Conservation (phyloP, 1,140 invertebrate genomes). For the Trialeurodes vaporariorum region DNA sequence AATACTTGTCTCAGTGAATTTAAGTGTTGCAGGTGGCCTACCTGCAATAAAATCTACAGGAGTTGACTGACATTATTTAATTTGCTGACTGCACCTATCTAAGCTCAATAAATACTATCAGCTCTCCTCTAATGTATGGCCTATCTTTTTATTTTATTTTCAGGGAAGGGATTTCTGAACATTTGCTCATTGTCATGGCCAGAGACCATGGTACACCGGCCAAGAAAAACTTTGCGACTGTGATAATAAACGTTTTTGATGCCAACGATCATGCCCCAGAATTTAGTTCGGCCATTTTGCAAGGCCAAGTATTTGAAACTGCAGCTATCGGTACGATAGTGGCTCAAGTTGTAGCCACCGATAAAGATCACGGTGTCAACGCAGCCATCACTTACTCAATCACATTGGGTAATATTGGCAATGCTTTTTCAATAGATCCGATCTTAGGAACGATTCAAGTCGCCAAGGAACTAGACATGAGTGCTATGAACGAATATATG, state of each 20-base stretch:
- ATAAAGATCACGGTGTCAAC: constrained; percentile 71
- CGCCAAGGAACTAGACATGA: constrained; percentile 57
- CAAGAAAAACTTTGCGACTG: constrained; percentile 70
- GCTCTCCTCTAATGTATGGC: too few species aligned
- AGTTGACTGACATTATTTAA: too few species aligned
- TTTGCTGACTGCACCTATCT: too few species aligned
- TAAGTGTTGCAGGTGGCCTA: too few species aligned
- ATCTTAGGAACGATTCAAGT: constrained; percentile 63
- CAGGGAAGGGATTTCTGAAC: constrained; percentile 64
- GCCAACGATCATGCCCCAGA: constrained; percentile 82
- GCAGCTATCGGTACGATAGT: constrained; percentile 57
- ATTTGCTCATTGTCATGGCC: constrained; percentile 80
- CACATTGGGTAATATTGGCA: constrained; percentile 70
- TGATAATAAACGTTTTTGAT: constrained; percentile 69
- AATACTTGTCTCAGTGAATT: too few species aligned
- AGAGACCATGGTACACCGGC: constrained; percentile 77
- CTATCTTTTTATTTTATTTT: too few species aligned
- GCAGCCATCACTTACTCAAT: constrained; percentile 69
- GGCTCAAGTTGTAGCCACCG: constrained; percentile 59
- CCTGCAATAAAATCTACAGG: too few species aligned
- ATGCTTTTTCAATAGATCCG: constrained; percentile 66
- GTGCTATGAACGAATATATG: constrained; percentile 59
- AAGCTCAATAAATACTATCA: too few species aligned
- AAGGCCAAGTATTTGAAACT: constrained; percentile 64
- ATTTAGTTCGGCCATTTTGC: constrained; percentile 59